phyloP scores from a whole-genome alignment of 2,113 vertebrate species.

The Trichechus manatus region DNA sequence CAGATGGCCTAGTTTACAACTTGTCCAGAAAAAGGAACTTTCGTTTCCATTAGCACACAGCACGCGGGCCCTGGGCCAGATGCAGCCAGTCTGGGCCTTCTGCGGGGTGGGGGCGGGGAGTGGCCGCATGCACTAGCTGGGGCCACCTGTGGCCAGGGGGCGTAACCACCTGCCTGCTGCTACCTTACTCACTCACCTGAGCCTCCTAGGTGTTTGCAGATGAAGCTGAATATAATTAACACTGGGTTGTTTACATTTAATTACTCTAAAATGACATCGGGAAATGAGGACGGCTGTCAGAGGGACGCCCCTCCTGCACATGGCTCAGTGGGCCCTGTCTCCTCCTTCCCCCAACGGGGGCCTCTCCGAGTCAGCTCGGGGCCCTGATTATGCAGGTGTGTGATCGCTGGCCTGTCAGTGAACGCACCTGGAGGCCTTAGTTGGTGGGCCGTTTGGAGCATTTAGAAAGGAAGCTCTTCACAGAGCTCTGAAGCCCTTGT shows the following conservation, averaged over 20 bases:
- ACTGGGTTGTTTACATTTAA: rapidly evolving
- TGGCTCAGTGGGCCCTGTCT: neutral
- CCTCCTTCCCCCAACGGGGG: neutral
- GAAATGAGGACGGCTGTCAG: rapidly evolving
- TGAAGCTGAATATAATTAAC: rapidly evolving
- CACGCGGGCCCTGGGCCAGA: too few species aligned
- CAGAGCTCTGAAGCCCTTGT: rapidly evolving
- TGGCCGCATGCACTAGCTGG: too few species aligned
- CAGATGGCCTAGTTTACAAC: rapidly evolving
- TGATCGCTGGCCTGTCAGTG: rapidly evolving
- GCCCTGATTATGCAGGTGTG: rapidly evolving
- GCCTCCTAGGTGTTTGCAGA: neutral
- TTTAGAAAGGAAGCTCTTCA: neutral
- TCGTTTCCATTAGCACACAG: neutral
- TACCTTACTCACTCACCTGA: neutral
- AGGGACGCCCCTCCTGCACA: neutral
- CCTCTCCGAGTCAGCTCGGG: neutral
- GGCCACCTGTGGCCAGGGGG: neutral
- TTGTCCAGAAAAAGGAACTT: neutral
- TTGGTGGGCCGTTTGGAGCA: neutral
- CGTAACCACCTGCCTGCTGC: neutral
- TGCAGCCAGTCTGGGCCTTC: too few species aligned
- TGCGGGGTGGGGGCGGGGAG: too few species aligned
- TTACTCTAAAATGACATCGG: too few species aligned
- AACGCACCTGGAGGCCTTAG: neutral